A percentile compares a stretch with the other conserved stretches of the same genome.
Conservation (phyloP, 2,113 vertebrate species). For the Paralichthys olivaceus region DNA sequence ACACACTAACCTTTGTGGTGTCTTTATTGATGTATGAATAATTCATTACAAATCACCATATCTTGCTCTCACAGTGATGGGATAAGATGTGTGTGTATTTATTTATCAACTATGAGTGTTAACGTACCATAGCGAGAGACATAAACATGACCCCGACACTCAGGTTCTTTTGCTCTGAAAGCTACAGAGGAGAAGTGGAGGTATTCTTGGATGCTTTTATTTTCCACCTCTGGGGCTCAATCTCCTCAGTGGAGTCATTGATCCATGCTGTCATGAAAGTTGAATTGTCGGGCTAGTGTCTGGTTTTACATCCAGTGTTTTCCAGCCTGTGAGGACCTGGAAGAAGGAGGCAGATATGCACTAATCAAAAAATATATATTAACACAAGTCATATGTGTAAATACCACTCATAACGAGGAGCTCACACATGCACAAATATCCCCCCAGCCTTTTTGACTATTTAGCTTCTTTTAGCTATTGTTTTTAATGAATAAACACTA, state of each 20-base stretch:
- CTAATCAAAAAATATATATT: no score
- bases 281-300: slow-evolving; percentile 20
- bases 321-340: background rate
- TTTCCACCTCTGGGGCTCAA: slow-evolving; percentile 20
- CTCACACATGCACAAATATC: background rate
- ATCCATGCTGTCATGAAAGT: slow-evolving; percentile 1
- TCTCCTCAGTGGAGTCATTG: background rate
- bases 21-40: slow-evolving; percentile 54
- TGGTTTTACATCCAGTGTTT: background rate
- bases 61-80: slow-evolving; percentile 37
- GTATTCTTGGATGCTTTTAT: slow-evolving; percentile 6
- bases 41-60: slow-evolving; percentile 49
- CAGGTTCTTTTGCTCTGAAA: background rate
- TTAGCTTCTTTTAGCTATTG: no score
- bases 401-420: background rate
- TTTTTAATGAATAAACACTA: no score
- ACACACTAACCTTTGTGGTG: slow-evolving; percentile 50
- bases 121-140: background rate
- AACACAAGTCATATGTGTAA: background rate
- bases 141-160: background rate
- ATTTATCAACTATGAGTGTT: slow-evolving; percentile 1
- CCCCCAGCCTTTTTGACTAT: no score
- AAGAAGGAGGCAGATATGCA: background rate
- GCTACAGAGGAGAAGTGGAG: background rate
- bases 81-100: slow-evolving; percentile 19